Percentiles rank a stretch among this genome's conserved stretches.
Evolutionary conservation across 2,113 vertebrate species (phyloP).

Genomic region (Eolophus roseicapilla): DNA sequence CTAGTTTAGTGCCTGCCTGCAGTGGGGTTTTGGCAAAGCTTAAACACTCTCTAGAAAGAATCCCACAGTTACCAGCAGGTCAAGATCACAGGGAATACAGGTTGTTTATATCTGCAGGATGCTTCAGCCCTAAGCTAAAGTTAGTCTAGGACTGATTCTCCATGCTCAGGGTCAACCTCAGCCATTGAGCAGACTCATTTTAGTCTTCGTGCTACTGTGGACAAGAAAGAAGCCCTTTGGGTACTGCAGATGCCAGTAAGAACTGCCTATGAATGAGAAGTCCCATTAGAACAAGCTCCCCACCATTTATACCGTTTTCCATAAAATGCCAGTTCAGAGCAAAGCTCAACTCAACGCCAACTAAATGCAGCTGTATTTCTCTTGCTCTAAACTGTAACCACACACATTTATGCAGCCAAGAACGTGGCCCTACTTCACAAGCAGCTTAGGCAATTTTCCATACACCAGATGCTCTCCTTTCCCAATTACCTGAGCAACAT

Average conservation of each 20-base stretch:
- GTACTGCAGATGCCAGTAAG: background rate
- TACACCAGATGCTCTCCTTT: background rate
- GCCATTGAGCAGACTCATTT: background rate
- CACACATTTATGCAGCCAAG: background rate
- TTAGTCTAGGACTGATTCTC: background rate
- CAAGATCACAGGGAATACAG: background rate
- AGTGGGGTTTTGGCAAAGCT: background rate
- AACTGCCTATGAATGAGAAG: background rate
- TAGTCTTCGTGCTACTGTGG: accelerated
- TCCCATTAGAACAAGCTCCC: background rate
- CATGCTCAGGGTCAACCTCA: background rate
- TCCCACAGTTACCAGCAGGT: background rate
- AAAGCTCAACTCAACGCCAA: background rate
- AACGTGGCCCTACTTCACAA: background rate
- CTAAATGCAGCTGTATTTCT: background rate
- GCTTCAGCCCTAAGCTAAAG: background rate
- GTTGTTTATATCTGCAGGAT: background rate
- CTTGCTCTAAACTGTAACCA: background rate
- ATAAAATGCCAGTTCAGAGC: background rate
- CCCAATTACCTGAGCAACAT: background rate
- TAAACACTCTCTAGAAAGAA: background rate
- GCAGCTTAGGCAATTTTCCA: background rate
- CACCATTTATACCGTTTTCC: background rate
- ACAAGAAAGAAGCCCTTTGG: background rate
- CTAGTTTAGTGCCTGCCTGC: background rate